Base-by-base conservation (phyloP, 30 jellyfish, hydroid and myxozoan genomes). In the Cassiopea andromeda region DNA sequence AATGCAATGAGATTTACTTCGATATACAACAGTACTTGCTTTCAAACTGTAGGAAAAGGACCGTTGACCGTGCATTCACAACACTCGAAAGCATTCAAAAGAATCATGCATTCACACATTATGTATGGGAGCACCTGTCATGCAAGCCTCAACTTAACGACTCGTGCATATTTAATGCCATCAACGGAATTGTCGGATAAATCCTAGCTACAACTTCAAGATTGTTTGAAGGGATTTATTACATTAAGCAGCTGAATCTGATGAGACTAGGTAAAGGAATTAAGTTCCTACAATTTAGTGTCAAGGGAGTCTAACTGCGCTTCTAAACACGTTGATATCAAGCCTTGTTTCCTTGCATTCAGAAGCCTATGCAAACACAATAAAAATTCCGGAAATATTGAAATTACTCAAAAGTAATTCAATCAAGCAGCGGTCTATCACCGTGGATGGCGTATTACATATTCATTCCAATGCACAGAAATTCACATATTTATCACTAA, bases 161-260 rank as follows among this genome's bases (percentile, higher is more conserved):
- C 88, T 86, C 93, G 89, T 86, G 48, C 93, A 86, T 86, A 58
- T 86, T 86, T 86, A 86, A 86, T 86, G 93, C 48, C 76, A 86
- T 86, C 84, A 86, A 78, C 38, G 8, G 81, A 75, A 75, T 86
- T 84, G 60, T 12, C 44, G 74, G 89, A 86, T 86, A 75, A 66
- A 68, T 46, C 83, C 71, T 69, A 13, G 83, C 93, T 86, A 76
- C 82, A 77, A 75, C 50, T 58, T 46, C 75, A 85, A 85, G 84
- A 69, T 48, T 50, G 47, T 6, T 45, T 80, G 80, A 70, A 77
- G 9, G 81, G 78, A 78, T 47, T 86, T 79, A 86, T 86, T 86
- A 69, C 44, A 54, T 50, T 46, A 48, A 27, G 86, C 86, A 81
- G 82, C 82, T 46, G 80, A 16, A 81, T 60, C 54, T 19, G 7